Percentiles rank a stretch among this genome's conserved stretches.
Evolutionary conservation across 2,113 vertebrate species (phyloP).

Genomic region (Montifringilla adamsi): DNA sequence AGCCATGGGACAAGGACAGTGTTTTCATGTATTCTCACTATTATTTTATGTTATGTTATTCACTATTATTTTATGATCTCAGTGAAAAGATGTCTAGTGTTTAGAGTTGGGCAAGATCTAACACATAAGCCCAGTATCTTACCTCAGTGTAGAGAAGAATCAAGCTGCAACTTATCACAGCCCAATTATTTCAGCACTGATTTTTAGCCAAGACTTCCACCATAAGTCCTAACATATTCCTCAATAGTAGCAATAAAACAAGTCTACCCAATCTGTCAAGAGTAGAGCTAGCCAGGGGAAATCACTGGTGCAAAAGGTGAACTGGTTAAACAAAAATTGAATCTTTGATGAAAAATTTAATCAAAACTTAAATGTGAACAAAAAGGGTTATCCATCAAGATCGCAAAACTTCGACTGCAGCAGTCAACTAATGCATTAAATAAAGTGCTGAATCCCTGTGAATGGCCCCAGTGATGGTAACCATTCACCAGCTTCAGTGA

Average conservation of each 20-base stretch:
- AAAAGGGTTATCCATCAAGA: constrained; percentile 14
- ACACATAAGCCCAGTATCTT: not conserved
- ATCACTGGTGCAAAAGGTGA: not conserved
- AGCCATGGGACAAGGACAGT: not conserved
- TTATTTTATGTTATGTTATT: not conserved
- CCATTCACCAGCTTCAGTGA: not conserved
- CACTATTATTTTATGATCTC: not conserved
- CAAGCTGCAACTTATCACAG: not conserved
- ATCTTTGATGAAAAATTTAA: constrained; percentile 41
- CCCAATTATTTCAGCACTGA: not conserved
- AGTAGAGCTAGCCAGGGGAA: not conserved
- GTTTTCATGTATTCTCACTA: not conserved
- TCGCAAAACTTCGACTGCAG: not conserved
- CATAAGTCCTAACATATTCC: not conserved
- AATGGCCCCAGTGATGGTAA: not conserved
- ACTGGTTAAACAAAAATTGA: constrained; percentile 13
- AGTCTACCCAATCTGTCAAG: not conserved
- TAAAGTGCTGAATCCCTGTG: not conserved
- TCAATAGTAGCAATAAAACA: not conserved
- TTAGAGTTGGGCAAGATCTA: not conserved
- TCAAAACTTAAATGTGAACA: constrained; percentile 26
- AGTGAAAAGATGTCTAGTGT: not conserved
- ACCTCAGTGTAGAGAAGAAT: not conserved
- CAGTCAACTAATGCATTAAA: not conserved
- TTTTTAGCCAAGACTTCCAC: not conserved